These are phyloP conservation scores for Drosophila nannoptera DNA, from an alignment of 1,140 invertebrate species.

Conservation along the genomic window DNA sequence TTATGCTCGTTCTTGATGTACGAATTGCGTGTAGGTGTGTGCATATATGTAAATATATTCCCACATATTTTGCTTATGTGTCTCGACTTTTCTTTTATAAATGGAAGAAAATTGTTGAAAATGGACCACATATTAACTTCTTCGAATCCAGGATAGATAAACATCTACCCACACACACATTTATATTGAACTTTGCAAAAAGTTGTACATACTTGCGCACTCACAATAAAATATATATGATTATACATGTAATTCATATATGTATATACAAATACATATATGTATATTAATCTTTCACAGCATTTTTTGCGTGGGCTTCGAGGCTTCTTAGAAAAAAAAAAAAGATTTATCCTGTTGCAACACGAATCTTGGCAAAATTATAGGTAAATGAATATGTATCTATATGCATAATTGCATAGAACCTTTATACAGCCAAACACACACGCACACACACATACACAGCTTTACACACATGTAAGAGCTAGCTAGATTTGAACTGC, in stretches of 20 bases:
- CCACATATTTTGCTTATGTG: no score
- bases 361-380: not conserved
- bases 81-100: no score
- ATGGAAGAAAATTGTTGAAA: no score
- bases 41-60: no score
- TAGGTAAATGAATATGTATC: not conserved
- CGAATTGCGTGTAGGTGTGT: no score
- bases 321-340: not conserved
- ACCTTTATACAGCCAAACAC: not conserved
- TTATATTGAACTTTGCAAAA: no score
- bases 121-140: no score
- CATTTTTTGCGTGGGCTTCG: no score
- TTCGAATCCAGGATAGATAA: no score
- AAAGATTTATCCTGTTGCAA: not conserved
- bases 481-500: conserved; percentile 2
- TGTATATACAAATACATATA: not conserved
- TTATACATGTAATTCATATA: conserved; percentile 26
- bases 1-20: not conserved
- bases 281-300: not conserved
- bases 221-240: conserved; percentile 4
- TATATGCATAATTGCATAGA: conserved; percentile 2
- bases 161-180: no score
- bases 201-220: not conserved
- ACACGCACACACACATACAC: conserved; percentile 1
- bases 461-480: not conserved